Evolutionary conservation across 2,888 invertebrate species (phyloP).

Genomic region (Amblyjoppa proteus): DNA sequence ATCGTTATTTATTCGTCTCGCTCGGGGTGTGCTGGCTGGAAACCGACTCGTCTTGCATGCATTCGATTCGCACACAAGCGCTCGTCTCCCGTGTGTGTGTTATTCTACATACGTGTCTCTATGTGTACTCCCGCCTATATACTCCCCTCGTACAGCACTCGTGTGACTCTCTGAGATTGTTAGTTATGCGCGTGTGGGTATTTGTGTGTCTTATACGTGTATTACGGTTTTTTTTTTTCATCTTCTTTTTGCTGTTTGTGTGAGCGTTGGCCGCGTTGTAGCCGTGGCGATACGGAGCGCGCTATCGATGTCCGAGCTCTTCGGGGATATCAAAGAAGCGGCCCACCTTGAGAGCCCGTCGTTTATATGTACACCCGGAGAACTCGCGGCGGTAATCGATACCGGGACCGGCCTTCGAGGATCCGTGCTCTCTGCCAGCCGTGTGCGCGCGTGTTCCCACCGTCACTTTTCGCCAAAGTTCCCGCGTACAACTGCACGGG

Average conservation of each 20-base stretch:
- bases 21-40: conserved; percentile 29
- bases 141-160: conserved; percentile 26
- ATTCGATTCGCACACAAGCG: conserved; percentile 25
- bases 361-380: conserved; percentile 63
- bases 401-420: conserved; percentile 61
- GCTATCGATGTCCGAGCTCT: conserved; percentile 67
- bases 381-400: conserved; percentile 69
- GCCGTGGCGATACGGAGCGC: conserved; percentile 50
- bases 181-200: conserved; percentile 31
- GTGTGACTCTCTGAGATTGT: conserved; percentile 38
- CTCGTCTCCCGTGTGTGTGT: conserved; percentile 5
- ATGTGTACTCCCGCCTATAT: conserved; percentile 30
- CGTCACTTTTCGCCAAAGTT: conserved; percentile 37
- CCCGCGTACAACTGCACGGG: background rate
- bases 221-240: conserved; percentile 23
- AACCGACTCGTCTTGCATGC: conserved; percentile 24
- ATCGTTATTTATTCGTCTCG: conserved; percentile 48
- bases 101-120: conserved; percentile 22
- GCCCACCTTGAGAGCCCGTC: conserved; percentile 69
- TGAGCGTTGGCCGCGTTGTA: conserved; percentile 47
- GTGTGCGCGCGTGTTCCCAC: background rate
- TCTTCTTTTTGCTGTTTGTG: conserved; percentile 23
- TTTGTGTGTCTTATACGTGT: conserved; percentile 22
- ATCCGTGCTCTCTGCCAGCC: conserved; percentile 52
- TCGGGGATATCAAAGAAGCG: conserved; percentile 66